A percentile compares a stretch with the other conserved stretches of the same genome.
Evolutionary conservation across 2,888 invertebrate genomes (phyloP).

Genomic region (Atethmia centrago): DNA sequence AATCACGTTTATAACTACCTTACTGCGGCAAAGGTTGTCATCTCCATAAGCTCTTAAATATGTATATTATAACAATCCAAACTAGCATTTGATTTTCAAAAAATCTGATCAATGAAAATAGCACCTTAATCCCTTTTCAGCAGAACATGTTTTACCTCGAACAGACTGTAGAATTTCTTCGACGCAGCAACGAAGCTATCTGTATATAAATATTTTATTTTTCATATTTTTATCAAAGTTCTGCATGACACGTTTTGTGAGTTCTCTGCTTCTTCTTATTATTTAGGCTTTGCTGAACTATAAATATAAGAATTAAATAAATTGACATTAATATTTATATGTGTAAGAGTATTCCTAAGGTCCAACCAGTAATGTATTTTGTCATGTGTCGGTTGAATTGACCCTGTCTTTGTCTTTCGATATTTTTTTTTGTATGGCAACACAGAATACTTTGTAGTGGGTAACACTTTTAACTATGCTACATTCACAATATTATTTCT

Average conservation of each 20-base stretch:
- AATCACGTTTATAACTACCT: neutral
- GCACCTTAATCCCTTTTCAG: slow-evolving; percentile 54
- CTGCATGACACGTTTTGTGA: slow-evolving; percentile 73
- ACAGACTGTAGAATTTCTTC: slow-evolving; percentile 69
- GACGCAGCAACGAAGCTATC: slow-evolving; percentile 62
- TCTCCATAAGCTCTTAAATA: slow-evolving; percentile 1
- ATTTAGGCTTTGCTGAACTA: slow-evolving; percentile 87
- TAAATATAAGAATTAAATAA: slow-evolving; percentile 61
- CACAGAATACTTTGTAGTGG: slow-evolving; percentile 70
- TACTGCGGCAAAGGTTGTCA: neutral
- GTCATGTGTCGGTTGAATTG: slow-evolving; percentile 82
- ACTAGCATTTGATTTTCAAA: neutral
- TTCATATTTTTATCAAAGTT: slow-evolving; percentile 63
- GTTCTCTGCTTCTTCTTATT: slow-evolving; percentile 85
- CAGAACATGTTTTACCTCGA: slow-evolving; percentile 63
- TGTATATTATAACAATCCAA: neutral
- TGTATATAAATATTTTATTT: slow-evolving; percentile 55
- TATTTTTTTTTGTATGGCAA: slow-evolving; percentile 68
- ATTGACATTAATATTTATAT: slow-evolving; percentile 51
- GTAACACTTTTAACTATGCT: neutral
- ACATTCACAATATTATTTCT: neutral
- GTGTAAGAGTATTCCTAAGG: slow-evolving; percentile 56
- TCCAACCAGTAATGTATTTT: slow-evolving; percentile 66
- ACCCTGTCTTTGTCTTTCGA: slow-evolving; percentile 76
- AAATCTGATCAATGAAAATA: neutral